Conservation (phyloP, 2,797 vertebrate species). For the Neosalanx taihuensis region DNA sequence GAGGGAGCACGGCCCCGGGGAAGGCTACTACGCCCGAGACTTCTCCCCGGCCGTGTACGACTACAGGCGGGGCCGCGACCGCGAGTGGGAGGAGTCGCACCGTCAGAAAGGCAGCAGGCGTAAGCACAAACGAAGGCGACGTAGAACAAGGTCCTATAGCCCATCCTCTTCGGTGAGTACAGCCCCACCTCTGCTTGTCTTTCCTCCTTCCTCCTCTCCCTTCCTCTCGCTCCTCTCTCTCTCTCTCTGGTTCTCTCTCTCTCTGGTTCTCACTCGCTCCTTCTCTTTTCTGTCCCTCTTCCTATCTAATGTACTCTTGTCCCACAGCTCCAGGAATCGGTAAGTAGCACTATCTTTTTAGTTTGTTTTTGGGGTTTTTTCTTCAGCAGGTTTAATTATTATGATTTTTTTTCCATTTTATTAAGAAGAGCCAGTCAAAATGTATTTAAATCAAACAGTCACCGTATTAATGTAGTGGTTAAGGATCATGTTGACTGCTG, state of each 20-base stretch:
- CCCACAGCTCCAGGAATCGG: slow-evolving; percentile 75
- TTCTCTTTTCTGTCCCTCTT: slow-evolving; percentile 60
- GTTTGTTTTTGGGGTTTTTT: slow-evolving; percentile 64
- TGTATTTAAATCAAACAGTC: slow-evolving; percentile 17
- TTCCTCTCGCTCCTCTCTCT: slow-evolving; percentile 41
- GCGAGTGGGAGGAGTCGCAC: slow-evolving; percentile 73
- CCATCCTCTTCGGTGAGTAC: slow-evolving; percentile 98
- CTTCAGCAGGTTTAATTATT: slow-evolving; percentile 43
- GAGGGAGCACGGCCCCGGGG: slow-evolving; percentile 71
- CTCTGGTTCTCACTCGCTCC: slow-evolving; percentile 54
- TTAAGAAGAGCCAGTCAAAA: slow-evolving; percentile 37
- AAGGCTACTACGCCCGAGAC: slow-evolving; percentile 83
- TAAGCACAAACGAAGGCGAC: slow-evolving; percentile 96
- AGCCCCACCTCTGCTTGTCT: slow-evolving; percentile 64
- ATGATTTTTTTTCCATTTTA: slow-evolving; percentile 22
- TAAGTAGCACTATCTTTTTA: slow-evolving; percentile 81
- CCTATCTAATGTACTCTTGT: slow-evolving; percentile 68
- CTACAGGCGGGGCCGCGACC: slow-evolving; percentile 82
- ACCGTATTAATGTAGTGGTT: neutral
- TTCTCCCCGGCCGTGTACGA: slow-evolving; percentile 82
- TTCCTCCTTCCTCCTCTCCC: slow-evolving; percentile 5
- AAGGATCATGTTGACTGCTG: neutral
- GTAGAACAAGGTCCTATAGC: slow-evolving; percentile 97
- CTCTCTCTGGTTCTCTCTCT: slow-evolving; percentile 5
- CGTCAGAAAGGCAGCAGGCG: slow-evolving; percentile 92